phyloP scores from a whole-genome alignment of 53 echinoderm and acorn worm genomes.

The Apostichopus leukothele region DNA sequence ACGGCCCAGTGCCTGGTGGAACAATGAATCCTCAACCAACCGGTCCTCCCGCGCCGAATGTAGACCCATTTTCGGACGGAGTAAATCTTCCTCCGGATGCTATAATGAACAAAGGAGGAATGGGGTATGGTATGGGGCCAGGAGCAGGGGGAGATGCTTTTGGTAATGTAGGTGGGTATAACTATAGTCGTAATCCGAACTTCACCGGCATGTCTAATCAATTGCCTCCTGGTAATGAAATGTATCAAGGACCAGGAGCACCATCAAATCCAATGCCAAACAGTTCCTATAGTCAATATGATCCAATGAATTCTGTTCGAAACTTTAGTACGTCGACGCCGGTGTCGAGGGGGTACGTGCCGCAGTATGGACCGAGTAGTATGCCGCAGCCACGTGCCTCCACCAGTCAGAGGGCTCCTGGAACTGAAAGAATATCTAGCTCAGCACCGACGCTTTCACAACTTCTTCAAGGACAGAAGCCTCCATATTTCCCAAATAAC shows the following conservation, averaged over 20 bases:
- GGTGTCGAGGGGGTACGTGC: slow-evolving; percentile 60
- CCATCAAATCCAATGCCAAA: slow-evolving; percentile 59
- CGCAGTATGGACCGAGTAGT: slow-evolving; percentile 59
- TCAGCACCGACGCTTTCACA: slow-evolving; percentile 99
- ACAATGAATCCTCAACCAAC: slow-evolving; percentile 62
- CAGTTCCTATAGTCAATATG: slow-evolving; percentile 83
- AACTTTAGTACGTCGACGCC: slow-evolving; percentile 56
- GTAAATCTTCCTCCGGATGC: slow-evolving; percentile 62
- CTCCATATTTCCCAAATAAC: slow-evolving; percentile 76
- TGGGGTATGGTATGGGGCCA: slow-evolving; percentile 31
- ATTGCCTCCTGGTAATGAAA: slow-evolving; percentile 37
- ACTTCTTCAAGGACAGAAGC: slow-evolving; percentile 98
- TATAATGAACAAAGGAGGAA: slow-evolving; percentile 45
- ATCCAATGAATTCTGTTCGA: slow-evolving; percentile 65
- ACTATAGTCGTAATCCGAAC: slow-evolving; percentile 27
- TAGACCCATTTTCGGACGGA: slow-evolving; percentile 69
- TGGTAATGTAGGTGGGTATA: slow-evolving; percentile 39
- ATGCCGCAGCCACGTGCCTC: slow-evolving; percentile 43
- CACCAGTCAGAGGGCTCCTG: slow-evolving; percentile 54
- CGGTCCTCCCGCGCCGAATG: slow-evolving; percentile 60
- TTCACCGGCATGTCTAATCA: slow-evolving; percentile 39
- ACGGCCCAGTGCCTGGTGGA: slow-evolving; percentile 54
- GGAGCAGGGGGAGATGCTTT: slow-evolving; percentile 39
- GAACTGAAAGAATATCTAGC: slow-evolving; percentile 86
- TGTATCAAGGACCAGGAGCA: slow-evolving; percentile 53